phyloP scores from a whole-genome alignment of 2,888 invertebrate genomes.

The Acrobasis repandana region DNA sequence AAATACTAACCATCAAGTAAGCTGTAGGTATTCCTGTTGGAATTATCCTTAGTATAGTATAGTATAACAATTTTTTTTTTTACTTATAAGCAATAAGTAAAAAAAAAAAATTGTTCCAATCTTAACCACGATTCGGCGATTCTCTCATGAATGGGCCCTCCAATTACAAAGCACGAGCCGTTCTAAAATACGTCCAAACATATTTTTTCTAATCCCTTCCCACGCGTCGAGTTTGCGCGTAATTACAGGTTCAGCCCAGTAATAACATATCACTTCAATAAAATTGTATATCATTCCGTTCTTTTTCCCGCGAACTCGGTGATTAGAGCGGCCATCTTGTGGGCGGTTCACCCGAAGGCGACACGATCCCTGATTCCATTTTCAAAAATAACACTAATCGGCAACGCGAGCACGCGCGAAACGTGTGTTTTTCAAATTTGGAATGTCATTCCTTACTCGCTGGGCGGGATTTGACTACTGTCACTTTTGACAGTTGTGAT shows the following conservation, averaged over 20 bases:
- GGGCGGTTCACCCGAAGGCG: constrained; percentile 79
- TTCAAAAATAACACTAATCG: constrained; percentile 82
- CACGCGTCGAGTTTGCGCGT: constrained; percentile 74
- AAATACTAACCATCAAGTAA: too few relatives aligned
- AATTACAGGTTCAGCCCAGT: constrained; percentile 77
- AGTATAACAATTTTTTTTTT: too few relatives aligned
- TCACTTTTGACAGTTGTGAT: constrained; percentile 79
- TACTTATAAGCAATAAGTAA: too few relatives aligned
- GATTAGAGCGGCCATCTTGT: constrained; percentile 82
- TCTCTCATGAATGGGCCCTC: constrained; percentile 58
- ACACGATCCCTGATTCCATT: constrained; percentile 80
- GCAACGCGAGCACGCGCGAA: constrained; percentile 77
- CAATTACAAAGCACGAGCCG: constrained; percentile 79
- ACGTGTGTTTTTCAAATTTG: constrained; percentile 81
- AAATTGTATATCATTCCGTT: constrained; percentile 81
- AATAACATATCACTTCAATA: constrained; percentile 82
- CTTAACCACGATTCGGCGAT: constrained; percentile 45
- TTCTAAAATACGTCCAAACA: constrained; percentile 55
- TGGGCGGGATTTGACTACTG: constrained; percentile 78
- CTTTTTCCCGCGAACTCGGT: constrained; percentile 73
- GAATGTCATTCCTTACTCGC: constrained; percentile 75
- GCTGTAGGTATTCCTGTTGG: too few relatives aligned
- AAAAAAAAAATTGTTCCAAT: constrained; percentile 66
- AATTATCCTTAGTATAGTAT: too few relatives aligned
- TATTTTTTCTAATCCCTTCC: constrained; percentile 80